Base-by-base conservation (phyloP, 2,888 invertebrate species). In the Rutpela maculata region DNA sequence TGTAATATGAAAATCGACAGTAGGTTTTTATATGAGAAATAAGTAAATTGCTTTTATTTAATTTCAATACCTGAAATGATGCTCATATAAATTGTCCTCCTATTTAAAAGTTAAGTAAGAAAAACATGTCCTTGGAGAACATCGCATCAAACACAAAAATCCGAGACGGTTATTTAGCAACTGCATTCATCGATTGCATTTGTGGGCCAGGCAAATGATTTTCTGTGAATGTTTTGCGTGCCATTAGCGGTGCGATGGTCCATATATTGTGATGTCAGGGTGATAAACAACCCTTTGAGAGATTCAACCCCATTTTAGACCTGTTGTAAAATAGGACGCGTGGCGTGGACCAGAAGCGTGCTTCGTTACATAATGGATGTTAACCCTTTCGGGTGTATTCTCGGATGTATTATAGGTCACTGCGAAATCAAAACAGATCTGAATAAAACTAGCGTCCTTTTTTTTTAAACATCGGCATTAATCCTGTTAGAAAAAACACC, bases 211-310 rank as follows among this genome's bases (percentile, higher is more conserved):
- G 22, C 35, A 26, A 12, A 31, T 57, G 38, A 69, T 59, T 38
- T 69, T 68, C 55, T 9, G 26, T 56, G 55, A 67, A 56, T 69
- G n/a, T 69, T 59, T 69, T 31, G n/a, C 63, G 35, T 35, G n/a
- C 26, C 17, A 35, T 31, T 63, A 35, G 62, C 62, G 35, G 59
- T 57, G 69, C 17, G 50, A n/a, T 57, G 26, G 57, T 57, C 55
- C 35, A 57, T 57, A 50, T 57, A 57, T 68, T 55, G 35, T 56
- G 69, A 69, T 69, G 57, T 26, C 26, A 35, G 50, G 69, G 57
- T 19, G 69, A 57, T 59, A 57, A 69, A 69, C 69, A 69, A 69
- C 57, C 69, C 57, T 69, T 69, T 69, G 57, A 69, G 17, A 57
- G 69, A 69, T 57, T 56, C 69, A 69, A 57, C 69, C 69, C 69